A percentile compares a stretch with the other conserved stretches of the same genome.
phyloP scores from a whole-genome alignment of 2,888 invertebrate genomes.

The Synanthedon myopaeformis region DNA sequence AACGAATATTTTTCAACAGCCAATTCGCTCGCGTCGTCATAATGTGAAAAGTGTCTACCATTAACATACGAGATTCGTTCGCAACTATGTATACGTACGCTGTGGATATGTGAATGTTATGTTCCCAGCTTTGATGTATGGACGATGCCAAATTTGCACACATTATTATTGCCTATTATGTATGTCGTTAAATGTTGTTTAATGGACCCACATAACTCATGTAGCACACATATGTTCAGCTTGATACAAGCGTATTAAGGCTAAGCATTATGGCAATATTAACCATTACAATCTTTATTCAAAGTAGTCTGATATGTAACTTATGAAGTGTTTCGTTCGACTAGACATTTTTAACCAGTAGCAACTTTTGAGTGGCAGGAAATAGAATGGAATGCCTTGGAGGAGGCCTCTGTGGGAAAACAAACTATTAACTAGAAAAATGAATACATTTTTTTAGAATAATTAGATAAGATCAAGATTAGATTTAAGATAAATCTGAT shows the following conservation, averaged over 20 bases:
- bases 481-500: too few species aligned
- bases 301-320: too few species aligned
- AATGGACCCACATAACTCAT: neutral
- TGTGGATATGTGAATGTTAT: neutral
- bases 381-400: too few species aligned
- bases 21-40: neutral
- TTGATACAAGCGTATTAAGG: neutral
- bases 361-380: too few species aligned
- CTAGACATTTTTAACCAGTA: too few species aligned
- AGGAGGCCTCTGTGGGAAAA: too few species aligned
- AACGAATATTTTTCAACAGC: neutral
- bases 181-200: conserved; percentile 2
- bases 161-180: conserved; percentile 4
- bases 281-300: too few species aligned
- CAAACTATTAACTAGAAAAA: too few species aligned
- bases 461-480: too few species aligned
- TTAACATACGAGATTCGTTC: neutral
- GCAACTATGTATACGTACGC: neutral
- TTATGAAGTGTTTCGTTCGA: too few species aligned
- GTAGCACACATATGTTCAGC: neutral
- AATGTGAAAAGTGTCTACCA: neutral
- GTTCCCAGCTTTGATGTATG: conserved; percentile 3
- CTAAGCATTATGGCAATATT: too few species aligned
- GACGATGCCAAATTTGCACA: conserved; percentile 3
- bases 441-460: too few species aligned